phyloP scores from a whole-genome alignment of 2,888 invertebrate species.

The Bimastos eiseni region DNA sequence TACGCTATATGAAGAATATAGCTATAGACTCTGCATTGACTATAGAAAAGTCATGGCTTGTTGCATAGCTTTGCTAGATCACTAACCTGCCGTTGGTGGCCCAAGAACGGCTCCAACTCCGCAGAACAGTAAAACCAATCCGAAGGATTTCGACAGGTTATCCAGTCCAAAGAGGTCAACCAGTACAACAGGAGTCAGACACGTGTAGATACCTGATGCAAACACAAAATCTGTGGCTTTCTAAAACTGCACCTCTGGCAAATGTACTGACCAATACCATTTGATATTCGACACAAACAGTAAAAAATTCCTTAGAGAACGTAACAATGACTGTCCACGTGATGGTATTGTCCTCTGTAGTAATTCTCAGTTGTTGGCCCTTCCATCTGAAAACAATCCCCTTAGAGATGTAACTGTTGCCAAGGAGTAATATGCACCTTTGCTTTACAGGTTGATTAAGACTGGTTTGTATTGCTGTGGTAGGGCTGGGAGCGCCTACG shows the following conservation, averaged over 20 bases:
- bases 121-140: conserved; percentile 86
- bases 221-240: neutral
- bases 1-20: too few relatives aligned
- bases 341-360: too few relatives aligned
- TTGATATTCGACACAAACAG: neutral
- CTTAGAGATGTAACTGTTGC: too few relatives aligned
- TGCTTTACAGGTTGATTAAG: too few relatives aligned
- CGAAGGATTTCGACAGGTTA: conserved; percentile 91
- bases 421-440: too few relatives aligned
- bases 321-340: too few relatives aligned
- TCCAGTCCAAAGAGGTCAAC: conserved; percentile 92
- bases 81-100: conserved; percentile 85
- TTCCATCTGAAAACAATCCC: too few relatives aligned
- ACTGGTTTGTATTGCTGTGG: too few relatives aligned
- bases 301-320: neutral
- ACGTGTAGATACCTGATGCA: conserved; percentile 80
- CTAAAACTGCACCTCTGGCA: neutral
- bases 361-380: too few relatives aligned
- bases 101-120: conserved; percentile 90
- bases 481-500: too few relatives aligned
- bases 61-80: neutral
- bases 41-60: too few relatives aligned
- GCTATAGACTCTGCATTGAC: too few relatives aligned
- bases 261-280: neutral
- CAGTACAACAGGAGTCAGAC: conserved; percentile 91